phyloP scores from a whole-genome alignment of 2,797 vertebrate genomes.

The Poecilia wingei region DNA sequence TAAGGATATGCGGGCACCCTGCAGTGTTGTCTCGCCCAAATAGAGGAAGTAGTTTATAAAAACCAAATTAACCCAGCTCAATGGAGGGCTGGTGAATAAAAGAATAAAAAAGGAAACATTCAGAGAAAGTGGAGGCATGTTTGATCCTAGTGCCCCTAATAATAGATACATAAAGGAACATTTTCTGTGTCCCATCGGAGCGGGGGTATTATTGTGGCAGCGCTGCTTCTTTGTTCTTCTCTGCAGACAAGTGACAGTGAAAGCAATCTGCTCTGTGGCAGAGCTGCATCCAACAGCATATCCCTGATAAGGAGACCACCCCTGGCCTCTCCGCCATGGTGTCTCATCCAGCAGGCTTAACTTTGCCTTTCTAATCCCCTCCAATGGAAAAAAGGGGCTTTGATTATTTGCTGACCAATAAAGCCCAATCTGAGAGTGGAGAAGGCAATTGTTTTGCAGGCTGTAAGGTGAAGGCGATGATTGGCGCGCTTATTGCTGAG shows the following conservation, averaged over 20 bases:
- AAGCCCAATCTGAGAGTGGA: slow-evolving; percentile 77
- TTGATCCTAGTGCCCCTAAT: slow-evolving; percentile 60
- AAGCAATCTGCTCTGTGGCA: slow-evolving; percentile 95
- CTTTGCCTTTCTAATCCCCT: slow-evolving; percentile 82
- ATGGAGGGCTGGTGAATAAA: slow-evolving; percentile 46
- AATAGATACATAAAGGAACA: slow-evolving; percentile 89
- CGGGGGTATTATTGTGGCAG: slow-evolving; percentile 84
- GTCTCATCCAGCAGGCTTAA: slow-evolving; percentile 93
- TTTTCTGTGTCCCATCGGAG: slow-evolving; percentile 79
- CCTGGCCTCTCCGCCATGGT: slow-evolving; percentile 88
- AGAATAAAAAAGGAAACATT: slow-evolving; percentile 7
- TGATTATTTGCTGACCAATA: slow-evolving; percentile 98
- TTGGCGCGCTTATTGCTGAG: slow-evolving; percentile 54
- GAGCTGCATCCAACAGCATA: slow-evolving; percentile 91
- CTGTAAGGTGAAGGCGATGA: slow-evolving; percentile 40
- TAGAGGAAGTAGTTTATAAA: slow-evolving; percentile 27
- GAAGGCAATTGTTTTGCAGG: slow-evolving; percentile 38
- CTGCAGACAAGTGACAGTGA: slow-evolving; percentile 90
- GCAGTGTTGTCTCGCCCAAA: slow-evolving; percentile 5
- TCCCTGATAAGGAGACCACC: slow-evolving; percentile 94
- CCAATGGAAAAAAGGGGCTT: slow-evolving; percentile 83
- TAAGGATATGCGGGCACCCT: too few relatives aligned
- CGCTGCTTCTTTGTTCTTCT: slow-evolving; percentile 89
- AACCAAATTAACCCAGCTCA: slow-evolving; percentile 89
- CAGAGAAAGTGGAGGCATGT: slow-evolving; percentile 13